These are phyloP conservation scores for Acinonyx jubatus DNA, from an alignment of 2,113 vertebrate species.

Conservation along the genomic window DNA sequence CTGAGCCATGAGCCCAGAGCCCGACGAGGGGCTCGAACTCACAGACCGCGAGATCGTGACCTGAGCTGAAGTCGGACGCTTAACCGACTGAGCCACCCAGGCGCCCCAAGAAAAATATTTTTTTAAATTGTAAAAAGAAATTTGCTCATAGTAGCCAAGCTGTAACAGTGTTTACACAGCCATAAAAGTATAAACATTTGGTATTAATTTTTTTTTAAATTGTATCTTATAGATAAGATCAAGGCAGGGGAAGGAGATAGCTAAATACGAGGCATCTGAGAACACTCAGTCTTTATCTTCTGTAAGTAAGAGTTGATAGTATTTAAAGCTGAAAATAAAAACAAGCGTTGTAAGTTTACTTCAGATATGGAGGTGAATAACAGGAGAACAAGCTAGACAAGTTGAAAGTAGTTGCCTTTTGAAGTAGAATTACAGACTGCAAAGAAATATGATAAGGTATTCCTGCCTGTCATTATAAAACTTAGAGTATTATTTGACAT, in stretches of 20 bases:
- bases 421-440: neutral
- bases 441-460: neutral
- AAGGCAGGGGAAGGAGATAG: neutral
- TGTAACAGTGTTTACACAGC: neutral
- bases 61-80: too few relatives aligned
- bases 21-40: too few relatives aligned
- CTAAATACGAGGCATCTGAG: neutral
- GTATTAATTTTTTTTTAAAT: neutral
- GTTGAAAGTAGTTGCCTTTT: neutral
- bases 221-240: neutral
- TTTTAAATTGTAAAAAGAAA: neutral
- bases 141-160: neutral
- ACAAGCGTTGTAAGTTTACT: neutral
- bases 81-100: too few relatives aligned
- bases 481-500: neutral
- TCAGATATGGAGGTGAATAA: neutral
- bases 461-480: neutral
- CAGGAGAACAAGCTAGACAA: neutral
- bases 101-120: too few relatives aligned
- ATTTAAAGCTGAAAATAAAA: slow-evolving; percentile 1
- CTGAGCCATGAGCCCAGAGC: too few relatives aligned
- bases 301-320: neutral
- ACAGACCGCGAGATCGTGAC: too few relatives aligned
- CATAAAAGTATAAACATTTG: neutral
- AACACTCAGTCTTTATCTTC: neutral